Evolutionary conservation across 1,140 invertebrate genomes (phyloP), one percentile per base, ranked within the genome.

Genomic region (Brachionus plicatilis): DNA sequence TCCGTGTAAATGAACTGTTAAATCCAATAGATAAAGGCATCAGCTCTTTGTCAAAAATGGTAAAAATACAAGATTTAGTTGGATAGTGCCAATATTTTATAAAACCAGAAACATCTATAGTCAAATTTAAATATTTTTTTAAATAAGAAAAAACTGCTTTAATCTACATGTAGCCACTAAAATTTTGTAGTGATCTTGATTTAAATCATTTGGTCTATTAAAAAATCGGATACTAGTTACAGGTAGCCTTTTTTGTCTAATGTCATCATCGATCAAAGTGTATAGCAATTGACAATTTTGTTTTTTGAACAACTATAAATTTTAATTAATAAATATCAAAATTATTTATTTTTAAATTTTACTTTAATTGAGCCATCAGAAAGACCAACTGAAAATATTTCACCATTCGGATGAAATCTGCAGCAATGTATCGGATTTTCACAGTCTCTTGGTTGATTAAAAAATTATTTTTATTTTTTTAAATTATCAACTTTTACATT

Each of bases 11-110:
- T 29, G 20, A 70, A 17, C 5, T 17, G 45, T 72, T 83, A 68
- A 83, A 83, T 53, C 43, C 82, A 83, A 83, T 37, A 47, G 41
- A 47, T 70, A 83, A 83, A 9, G 82, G 82, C 37, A 33, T 33
- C 9, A 24, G 8, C 8, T 70, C 82, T 83, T 70, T 68, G 8
- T 80, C 76, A 60, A n/a, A 17, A 45, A 83, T 68, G n/a, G 82
- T 83, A 20, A 27, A 72, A n/a, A 83, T 60, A 41, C 82, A 83
- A 29, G 24, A 41, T 53, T 83, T 53, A 47, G 82, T 70, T 8
- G 82, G 82, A 47, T 83, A 83, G 37, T 83, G 50, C 82, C 82
- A 83, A 72, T 56, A 47, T 70, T 83, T 83, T 29, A 83, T 60
- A 47, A 33, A 83, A 37, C 82, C 82, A 72, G 82, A 53, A 4